phyloP scores from a whole-genome alignment of 2,797 vertebrate genomes.

The Microcaecilia unicolor region DNA sequence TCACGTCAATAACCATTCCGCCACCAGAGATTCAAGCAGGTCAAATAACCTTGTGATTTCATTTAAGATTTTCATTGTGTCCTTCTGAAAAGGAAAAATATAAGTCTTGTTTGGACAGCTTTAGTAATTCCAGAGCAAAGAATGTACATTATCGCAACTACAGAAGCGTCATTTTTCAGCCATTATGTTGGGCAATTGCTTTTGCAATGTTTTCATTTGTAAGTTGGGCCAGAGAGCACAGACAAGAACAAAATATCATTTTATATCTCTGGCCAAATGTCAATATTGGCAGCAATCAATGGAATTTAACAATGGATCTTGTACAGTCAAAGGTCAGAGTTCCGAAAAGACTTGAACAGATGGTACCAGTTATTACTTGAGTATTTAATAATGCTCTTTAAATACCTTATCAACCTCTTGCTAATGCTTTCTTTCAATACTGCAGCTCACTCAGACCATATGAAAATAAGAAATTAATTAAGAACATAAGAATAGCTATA shows the following conservation, averaged over 20 bases:
- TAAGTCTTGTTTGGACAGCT: slow-evolving; percentile 60
- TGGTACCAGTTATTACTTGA: too few relatives aligned
- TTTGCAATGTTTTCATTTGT: slow-evolving; percentile 41
- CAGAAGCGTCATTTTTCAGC: slow-evolving; percentile 59
- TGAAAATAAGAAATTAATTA: too few relatives aligned
- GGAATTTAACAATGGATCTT: slow-evolving; percentile 39
- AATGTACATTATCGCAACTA: slow-evolving; percentile 49
- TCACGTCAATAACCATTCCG: slow-evolving; percentile 40
- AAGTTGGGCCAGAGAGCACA: slow-evolving; percentile 31
- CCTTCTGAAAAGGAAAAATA: slow-evolving; percentile 55
- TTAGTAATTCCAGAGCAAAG: slow-evolving; percentile 53
- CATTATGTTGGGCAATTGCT: slow-evolving; percentile 55
- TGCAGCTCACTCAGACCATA: too few relatives aligned
- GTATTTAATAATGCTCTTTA: too few relatives aligned
- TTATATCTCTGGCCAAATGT: slow-evolving; percentile 47
- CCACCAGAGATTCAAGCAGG: slow-evolving; percentile 41
- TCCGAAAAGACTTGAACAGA: slow-evolving; percentile 25
- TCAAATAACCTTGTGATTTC: slow-evolving; percentile 59
- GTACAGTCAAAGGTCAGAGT: slow-evolving; percentile 35
- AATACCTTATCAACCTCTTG: too few relatives aligned
- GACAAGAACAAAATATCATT: slow-evolving; percentile 35
- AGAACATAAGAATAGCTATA: too few relatives aligned
- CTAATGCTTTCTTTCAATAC: too few relatives aligned
- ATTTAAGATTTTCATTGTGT: slow-evolving; percentile 59
- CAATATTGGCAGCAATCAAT: slow-evolving; percentile 55